Base-by-base conservation (phyloP, 2,888 invertebrate species). In the Nebria salina region DNA sequence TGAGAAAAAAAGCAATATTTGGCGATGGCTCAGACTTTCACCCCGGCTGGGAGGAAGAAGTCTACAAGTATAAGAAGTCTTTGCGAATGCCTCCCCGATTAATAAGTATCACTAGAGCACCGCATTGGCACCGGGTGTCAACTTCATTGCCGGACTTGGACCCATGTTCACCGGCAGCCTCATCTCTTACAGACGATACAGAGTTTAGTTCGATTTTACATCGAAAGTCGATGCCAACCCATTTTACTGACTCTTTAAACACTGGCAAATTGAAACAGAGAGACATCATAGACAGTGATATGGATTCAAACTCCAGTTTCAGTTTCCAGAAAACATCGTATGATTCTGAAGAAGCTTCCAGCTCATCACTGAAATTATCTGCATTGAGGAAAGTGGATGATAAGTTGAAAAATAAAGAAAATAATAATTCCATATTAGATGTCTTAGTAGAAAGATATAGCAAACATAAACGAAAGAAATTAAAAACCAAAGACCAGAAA, bases 1-100 rank as follows among this genome's bases (percentile, higher is more conserved):
- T 88, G 83, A 87, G 88, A 1, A 88, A 87, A 43, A 93, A 93
- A 87, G 91, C 93, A n/a, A 89, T 91, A 54, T 93, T 93, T 86
- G 94, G 94, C 3, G 93, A 93, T 86, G 93, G 93, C 54, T 93
- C 93, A 68, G 93, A 93, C 86, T 94, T 95, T 85, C 91, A 93
- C 84, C 95, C 95, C 0, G 95, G 95, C 0, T 95, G 95, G 95
- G 95, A 95, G 88, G 94, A 95, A 86, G 96, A 96, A 86, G 91
- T 96, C 20, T 95, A 94, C 86, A 93, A 93, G 85, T 96, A 94
- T 86, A 96, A 96, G 87, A 92, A 95, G 84, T 95, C 96, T 0
- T 89, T 96, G 20, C 92, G 96, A 84, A 95, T 96, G 92, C 96
- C 96, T 1, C 91, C 94, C 64, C 92, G 94, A 84, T 90, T 96